phyloP scores from a whole-genome alignment of 2,888 invertebrate species.

The Drosophila emarginata region DNA sequence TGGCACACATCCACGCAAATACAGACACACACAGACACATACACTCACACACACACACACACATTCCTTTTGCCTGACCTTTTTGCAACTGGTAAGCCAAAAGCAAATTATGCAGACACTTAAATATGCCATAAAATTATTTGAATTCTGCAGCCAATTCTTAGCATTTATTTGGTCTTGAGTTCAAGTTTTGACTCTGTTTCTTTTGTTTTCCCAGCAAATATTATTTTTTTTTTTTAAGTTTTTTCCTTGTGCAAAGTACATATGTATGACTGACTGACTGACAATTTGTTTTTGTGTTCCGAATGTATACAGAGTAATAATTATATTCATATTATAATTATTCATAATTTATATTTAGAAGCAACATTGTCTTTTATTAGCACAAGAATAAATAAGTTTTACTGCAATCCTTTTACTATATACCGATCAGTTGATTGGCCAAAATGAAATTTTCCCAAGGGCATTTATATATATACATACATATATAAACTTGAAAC shows the following conservation, averaged over 20 bases:
- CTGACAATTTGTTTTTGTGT: background rate
- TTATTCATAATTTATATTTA: no score
- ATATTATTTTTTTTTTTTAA: background rate
- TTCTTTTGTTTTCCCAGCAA: background rate
- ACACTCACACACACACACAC: slow-evolving; percentile 11
- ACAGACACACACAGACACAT: slow-evolving; percentile 10
- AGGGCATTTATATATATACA: background rate
- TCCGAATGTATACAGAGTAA: background rate
- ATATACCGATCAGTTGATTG: no score
- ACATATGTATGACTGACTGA: background rate
- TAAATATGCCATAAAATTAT: slow-evolving; percentile 70
- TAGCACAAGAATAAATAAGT: no score
- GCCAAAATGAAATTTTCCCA: background rate
- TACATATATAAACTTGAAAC: no score
- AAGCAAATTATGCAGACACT: slow-evolving; percentile 67
- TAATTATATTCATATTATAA: background rate
- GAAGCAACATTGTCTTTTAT: no score
- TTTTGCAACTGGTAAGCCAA: slow-evolving; percentile 35
- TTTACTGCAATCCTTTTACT: no score
- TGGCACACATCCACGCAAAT: no score
- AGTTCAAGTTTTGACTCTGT: background rate
- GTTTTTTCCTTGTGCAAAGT: background rate
- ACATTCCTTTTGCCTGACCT: slow-evolving; percentile 4
- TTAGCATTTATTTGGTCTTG: slow-evolving; percentile 30
- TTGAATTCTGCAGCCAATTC: slow-evolving; percentile 56